A percentile compares a stretch with the other conserved stretches of the same genome.
Conservation (phyloP, 2,888 invertebrate species). For the Cecidostiba fungosa region DNA sequence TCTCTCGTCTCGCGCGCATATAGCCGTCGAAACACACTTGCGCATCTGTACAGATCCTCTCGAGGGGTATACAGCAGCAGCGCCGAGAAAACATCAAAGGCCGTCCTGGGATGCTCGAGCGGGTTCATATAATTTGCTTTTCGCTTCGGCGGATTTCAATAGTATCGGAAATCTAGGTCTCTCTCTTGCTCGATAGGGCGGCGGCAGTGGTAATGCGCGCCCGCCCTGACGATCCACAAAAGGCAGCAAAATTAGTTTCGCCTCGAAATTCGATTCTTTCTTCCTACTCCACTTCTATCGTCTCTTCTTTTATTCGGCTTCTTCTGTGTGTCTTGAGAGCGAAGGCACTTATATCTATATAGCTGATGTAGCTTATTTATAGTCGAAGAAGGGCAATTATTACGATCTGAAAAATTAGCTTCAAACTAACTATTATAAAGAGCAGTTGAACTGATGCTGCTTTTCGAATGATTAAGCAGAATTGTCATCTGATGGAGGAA, state of each 20-base stretch:
- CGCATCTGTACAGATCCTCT: background rate
- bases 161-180: slow-evolving; percentile 77
- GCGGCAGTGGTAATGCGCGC: slow-evolving; percentile 64
- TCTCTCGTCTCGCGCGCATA: background rate
- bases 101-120: slow-evolving; percentile 68
- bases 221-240: slow-evolving; percentile 70
- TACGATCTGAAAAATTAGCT: background rate
- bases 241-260: slow-evolving; percentile 77
- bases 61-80: background rate
- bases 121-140: slow-evolving; percentile 79
- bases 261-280: slow-evolving; percentile 75
- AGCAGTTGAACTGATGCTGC: background rate
- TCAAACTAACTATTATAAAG: background rate
- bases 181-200: slow-evolving; percentile 14
- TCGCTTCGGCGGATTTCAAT: slow-evolving; percentile 78
- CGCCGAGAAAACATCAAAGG: slow-evolving; percentile 75
- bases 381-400: background rate
- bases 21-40: background rate
- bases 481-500: slow-evolving; percentile 2
- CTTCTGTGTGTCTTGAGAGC: background rate
- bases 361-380: background rate
- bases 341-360: background rate
- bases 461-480: background rate
- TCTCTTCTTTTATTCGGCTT: slow-evolving; percentile 20
- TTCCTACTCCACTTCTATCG: background rate